phyloP scores from a whole-genome alignment of 2,797 vertebrate species.

The Momotus momota region DNA sequence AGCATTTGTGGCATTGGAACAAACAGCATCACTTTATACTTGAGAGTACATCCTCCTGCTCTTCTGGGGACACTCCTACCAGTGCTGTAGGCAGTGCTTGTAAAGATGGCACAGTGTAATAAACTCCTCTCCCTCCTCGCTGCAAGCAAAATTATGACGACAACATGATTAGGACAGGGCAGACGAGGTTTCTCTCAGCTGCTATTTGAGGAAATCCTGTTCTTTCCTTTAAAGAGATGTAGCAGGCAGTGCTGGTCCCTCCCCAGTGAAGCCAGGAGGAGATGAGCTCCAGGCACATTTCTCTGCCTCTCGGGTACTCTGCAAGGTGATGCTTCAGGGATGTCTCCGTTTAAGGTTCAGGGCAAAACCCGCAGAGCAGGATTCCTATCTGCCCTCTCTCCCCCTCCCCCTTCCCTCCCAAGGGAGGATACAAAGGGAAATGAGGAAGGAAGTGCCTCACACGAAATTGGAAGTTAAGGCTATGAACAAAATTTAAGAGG shows the following conservation, averaged over 20 bases:
- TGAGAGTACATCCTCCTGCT: background rate
- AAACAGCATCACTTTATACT: background rate
- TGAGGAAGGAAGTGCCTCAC: too few relatives aligned
- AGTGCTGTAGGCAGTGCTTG: accelerated
- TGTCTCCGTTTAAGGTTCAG: too few relatives aligned
- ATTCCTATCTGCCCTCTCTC: too few relatives aligned
- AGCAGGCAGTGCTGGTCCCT: accelerated
- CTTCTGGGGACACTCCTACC: background rate
- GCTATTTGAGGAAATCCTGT: background rate
- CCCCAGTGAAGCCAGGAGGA: background rate
- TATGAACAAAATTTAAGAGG: too few relatives aligned
- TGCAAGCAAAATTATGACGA: background rate
- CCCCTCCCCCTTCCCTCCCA: too few relatives aligned
- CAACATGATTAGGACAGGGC: background rate
- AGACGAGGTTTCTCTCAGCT: background rate
- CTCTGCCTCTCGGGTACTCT: background rate
- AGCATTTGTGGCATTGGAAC: background rate
- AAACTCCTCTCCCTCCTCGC: background rate
- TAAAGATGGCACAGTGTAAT: background rate
- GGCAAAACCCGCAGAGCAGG: too few relatives aligned
- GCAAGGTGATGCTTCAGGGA: background rate
- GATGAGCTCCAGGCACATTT: background rate
- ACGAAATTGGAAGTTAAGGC: too few relatives aligned
- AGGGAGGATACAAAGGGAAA: too few relatives aligned
- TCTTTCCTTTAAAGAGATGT: background rate